Conservation (phyloP, 1,140 invertebrate species). For the Belonocnema kinseyi region DNA sequence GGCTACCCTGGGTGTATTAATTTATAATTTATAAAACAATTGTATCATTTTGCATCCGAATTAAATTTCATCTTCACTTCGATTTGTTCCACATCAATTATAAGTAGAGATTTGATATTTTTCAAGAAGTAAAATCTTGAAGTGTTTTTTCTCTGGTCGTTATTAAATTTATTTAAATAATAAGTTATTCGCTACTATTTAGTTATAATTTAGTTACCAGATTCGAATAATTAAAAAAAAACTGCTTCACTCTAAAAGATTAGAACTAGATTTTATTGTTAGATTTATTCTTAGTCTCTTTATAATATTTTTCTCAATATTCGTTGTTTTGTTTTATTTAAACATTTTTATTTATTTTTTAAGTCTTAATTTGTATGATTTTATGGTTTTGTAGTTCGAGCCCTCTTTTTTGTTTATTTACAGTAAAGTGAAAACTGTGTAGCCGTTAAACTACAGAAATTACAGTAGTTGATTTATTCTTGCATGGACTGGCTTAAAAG, state of each 20-base stretch:
- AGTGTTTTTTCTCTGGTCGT: no score
- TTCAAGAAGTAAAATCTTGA: no score
- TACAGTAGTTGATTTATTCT: slow-evolving; percentile 58
- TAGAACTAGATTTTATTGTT: background rate
- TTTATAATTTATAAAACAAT: background rate
- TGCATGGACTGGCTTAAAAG: slow-evolving; percentile 70
- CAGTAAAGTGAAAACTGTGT: slow-evolving; percentile 60
- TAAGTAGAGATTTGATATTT: no score
- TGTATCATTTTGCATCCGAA: slow-evolving; percentile 6
- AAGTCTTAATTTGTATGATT: slow-evolving; percentile 25
- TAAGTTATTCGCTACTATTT: no score
- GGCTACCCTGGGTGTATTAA: background rate
- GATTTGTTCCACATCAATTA: slow-evolving; percentile 3
- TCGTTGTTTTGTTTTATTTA: slow-evolving; percentile 10
- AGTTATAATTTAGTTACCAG: no score
- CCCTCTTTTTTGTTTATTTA: slow-evolving; percentile 59
- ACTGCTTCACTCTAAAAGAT: no score
- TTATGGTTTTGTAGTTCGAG: slow-evolving; percentile 54
- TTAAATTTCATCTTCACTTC: slow-evolving; percentile 17
- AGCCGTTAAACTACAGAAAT: slow-evolving; percentile 45
- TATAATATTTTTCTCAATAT: background rate
- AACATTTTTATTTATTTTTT: slow-evolving; percentile 26
- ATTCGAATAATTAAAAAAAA: no score
- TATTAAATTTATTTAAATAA: no score
- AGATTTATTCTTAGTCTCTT: background rate